Evolutionary conservation across 2,113 vertebrate species (phyloP).

Genomic region (Cygnus buccinator): DNA sequence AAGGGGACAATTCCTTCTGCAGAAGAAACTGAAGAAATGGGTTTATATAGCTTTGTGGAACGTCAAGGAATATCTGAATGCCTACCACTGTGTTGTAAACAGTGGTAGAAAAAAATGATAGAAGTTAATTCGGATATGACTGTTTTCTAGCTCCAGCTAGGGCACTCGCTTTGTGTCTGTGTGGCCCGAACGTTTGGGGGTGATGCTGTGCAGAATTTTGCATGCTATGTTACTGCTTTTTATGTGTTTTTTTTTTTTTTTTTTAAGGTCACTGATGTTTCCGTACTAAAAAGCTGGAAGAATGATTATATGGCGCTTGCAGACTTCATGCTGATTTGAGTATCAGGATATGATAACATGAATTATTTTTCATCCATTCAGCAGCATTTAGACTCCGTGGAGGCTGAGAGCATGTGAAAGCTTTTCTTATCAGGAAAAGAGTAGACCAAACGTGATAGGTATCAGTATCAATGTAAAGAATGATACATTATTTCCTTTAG

Average conservation of each 20-base stretch:
- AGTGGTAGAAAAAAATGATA: background rate
- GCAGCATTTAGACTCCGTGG: background rate
- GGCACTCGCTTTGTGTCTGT: background rate
- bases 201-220: background rate
- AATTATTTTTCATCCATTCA: constrained; percentile 63
- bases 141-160: background rate
- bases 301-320: background rate
- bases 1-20: background rate
- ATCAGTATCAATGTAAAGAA: background rate
- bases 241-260: background rate
- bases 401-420: constrained; percentile 29
- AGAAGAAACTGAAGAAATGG: background rate
- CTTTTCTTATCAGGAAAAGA: constrained; percentile 2
- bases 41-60: background rate
- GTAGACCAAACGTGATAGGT: background rate
- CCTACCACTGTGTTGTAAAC: background rate
- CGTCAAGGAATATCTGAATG: background rate
- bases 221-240: background rate
- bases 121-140: background rate
- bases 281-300: background rate
- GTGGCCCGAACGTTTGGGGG: background rate
- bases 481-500: background rate
- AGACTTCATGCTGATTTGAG: constrained; percentile 22
- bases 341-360: background rate
- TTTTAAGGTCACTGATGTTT: background rate